Conservation (phyloP, 2,888 invertebrate species). For the Polymixis lichenea region DNA sequence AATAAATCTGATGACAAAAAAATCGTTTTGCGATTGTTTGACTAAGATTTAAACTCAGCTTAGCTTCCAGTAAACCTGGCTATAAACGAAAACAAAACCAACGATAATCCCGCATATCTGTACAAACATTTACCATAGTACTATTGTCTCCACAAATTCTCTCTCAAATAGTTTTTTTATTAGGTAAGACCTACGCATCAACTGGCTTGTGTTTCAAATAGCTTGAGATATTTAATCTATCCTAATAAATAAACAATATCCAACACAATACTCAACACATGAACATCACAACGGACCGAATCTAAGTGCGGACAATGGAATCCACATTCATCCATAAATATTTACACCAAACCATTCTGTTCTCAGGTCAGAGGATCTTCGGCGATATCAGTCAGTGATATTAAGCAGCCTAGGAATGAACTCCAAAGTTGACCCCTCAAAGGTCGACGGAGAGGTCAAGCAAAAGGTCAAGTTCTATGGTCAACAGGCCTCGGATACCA, state of each 20-base stretch:
- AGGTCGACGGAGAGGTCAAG: conserved; percentile 94
- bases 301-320: not conserved
- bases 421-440: conserved; percentile 93
- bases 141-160: not conserved
- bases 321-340: not conserved
- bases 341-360: conserved; percentile 20
- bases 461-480: conserved; percentile 96
- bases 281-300: not conserved
- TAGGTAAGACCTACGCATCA: no score
- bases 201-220: no score
- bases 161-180: not conserved
- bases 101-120: not conserved
- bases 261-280: conserved; percentile 5
- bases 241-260: not conserved
- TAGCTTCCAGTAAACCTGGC: not conserved
- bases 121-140: not conserved
- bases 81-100: not conserved
- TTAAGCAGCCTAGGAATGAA: conserved; percentile 94
- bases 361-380: conserved; percentile 92
- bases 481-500: conserved; percentile 94
- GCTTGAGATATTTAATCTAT: no score
- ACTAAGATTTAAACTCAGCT: not conserved
- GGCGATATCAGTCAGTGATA: conserved; percentile 96
- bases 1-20: no score
- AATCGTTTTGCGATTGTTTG: not conserved